These are phyloP conservation scores for Darevskia mixta DNA, from an alignment of 2,797 vertebrate species.

Conservation along the genomic window DNA sequence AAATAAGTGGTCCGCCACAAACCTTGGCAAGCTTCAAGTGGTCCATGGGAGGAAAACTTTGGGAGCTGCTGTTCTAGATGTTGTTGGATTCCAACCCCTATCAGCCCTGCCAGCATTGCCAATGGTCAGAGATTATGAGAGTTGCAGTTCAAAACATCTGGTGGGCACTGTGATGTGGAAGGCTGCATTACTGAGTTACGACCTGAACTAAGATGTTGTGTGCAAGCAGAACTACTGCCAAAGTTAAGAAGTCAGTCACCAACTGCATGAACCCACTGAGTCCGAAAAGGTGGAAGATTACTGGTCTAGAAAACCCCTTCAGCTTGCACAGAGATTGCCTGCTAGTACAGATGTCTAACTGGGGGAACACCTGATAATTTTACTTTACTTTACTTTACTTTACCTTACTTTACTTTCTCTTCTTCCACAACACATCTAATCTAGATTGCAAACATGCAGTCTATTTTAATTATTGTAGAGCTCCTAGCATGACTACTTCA, in stretches of 20 bases:
- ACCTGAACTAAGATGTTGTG: neutral
- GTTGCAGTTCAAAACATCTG: too few relatives aligned
- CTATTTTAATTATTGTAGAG: neutral
- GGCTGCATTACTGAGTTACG: neutral
- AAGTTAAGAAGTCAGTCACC: too few relatives aligned
- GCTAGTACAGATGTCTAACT: neutral
- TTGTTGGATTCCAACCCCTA: too few relatives aligned
- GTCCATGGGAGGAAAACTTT: too few relatives aligned
- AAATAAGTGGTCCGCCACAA: too few relatives aligned
- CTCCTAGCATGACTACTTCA: neutral
- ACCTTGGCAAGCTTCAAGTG: too few relatives aligned
- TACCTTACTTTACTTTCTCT: neutral
- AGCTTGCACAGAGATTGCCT: neutral
- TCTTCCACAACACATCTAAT: neutral
- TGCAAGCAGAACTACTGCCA: neutral
- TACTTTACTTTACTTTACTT: too few relatives aligned
- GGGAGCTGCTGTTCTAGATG: too few relatives aligned
- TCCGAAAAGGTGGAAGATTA: too few relatives aligned
- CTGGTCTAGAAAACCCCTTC: neutral
- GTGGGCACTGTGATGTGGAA: neutral
- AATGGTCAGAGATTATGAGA: too few relatives aligned
- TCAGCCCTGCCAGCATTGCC: too few relatives aligned
- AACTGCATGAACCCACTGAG: too few relatives aligned
- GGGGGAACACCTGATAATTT: neutral
- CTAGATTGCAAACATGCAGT: neutral